Base-by-base conservation (phyloP, 2,113 vertebrate genomes). In the Mirounga angustirostris region DNA sequence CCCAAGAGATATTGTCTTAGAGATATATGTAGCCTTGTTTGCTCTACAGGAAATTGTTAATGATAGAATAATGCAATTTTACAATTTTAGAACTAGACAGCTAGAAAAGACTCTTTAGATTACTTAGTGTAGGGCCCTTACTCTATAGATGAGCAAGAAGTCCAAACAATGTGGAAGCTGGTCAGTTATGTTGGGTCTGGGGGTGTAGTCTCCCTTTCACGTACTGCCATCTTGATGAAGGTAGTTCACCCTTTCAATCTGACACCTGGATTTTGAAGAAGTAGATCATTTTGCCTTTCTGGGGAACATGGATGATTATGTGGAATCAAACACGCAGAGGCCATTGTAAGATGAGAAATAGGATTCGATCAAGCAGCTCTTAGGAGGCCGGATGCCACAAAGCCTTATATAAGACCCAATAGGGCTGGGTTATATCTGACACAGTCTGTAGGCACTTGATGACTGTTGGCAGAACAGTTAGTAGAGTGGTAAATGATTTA, bases 271-370 rank as follows among this genome's bases (percentile, higher is more conserved):
- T 74, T 96, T 95, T 54, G 58, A 90, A 89, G 50, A 79, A 26
- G 13, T 63, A 83, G 11, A 54, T 89, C 6, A 81, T 85, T 83
- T 92, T 87, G 71, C n/a, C 67, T 95, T 67, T 83, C 36, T 24
- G 52, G 54, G 33, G 58, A 90, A 24, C 46, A 46, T 43, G 33
- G 52, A 67, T 79, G 26, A 50, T 76, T 58, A 78, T 43, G 15
- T 74, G 91, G 89, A 63, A 59, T 11, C 11, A 67, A 79, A 67
- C 67, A 50, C 5, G 28, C 0, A 63, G 40, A 56, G 14, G 54
- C 16, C 46, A 67, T 65, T 83, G 80, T 46, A 88, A 90, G 22
- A 40, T 58, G 59, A 97, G 69, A 97, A 92, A 79, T 26, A 58
- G 9, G 16, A 61, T 58, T 91, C 26, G 59, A 4, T 22, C 22